Base-by-base conservation (phyloP, 2,888 invertebrate species). In the Cosmorhoe ocellata region DNA sequence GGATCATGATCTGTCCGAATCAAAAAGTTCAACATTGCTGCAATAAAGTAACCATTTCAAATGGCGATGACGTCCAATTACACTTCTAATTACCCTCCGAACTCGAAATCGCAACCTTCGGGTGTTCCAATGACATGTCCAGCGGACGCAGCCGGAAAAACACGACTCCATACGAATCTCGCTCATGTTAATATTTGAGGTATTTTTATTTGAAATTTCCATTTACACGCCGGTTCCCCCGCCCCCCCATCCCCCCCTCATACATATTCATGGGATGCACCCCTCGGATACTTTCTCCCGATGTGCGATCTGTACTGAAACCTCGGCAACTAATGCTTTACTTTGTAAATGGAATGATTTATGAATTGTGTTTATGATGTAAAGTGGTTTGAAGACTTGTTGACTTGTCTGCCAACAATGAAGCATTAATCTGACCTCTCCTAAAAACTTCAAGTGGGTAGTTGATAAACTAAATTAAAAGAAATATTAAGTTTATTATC, bases 231-330 rank as follows among this genome's bases (percentile, higher is more conserved):
- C 60, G 64, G 60, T 61, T 6, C 40, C 55, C 51, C 44, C 13
- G 52, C 55, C 66, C 72, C 76, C 84, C 77, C 88, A 10, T 14
- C 1, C 42, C 45, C 54, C 84, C 78, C 90, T 92, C 91, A 92
- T 92, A 91, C 92, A 92, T 92, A 92, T 92, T 92, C 92, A 92
- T 84, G 78, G 84, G 84, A 90, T 92, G 92, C 92, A 92, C 65
- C 74, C 92, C 91, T 86, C 81, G 81, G 66, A 76, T 78, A 87
- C 87, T 87, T 87, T 88, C 86, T 82, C 81, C 66, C 66, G 73
- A 62, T 69, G 69, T 72, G 67, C 67, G 77, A 76, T 75, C 76
- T 75, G 72, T 67, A 71, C 69, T 69, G 72, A 71, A 76, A 79
- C 76, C 78, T 74, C 72, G 65, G 72, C 72, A 67, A 73, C 68